Base-by-base conservation (phyloP, 2,888 invertebrate genomes). In the Leucophenga montana region DNA sequence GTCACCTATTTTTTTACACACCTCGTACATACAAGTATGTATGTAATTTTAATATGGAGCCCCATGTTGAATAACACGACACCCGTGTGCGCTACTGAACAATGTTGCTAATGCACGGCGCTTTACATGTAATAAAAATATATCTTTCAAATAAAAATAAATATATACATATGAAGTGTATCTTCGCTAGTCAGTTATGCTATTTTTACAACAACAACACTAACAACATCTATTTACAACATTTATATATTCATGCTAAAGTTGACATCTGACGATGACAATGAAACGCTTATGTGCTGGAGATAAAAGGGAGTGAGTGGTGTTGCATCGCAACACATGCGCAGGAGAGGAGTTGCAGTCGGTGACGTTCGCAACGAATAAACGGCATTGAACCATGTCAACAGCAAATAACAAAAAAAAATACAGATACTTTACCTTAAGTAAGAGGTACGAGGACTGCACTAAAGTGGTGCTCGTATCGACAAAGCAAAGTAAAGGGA, bases 231-330 rank as follows among this genome's bases (percentile, higher is more conserved):
- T 27, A 27, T 27, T 27, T 18, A 61, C 61, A 46, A 22, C 6
- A 50, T 4, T 50, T 50, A 1, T 50, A 66, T 66, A 68, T 66
- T 66, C 68, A 66, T 66, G 66, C 66, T 22, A 56, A 70, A 66
- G 68, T 72, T 72, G 72, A 70, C 72, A 70, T 53, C 70, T 68
- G 66, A 62, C 67, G 70, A 46, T 72, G 72, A 16, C 68, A 20
- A 68, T 71, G 72, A 74, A 66, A 70, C 69, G 71, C 69, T 59
- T 72, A 44, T 44, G 70, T 68, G 72, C 13, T 31, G 66, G 66
- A 68, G 66, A 5, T 14, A 5, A 31, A 6, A 39, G 8, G 39
- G 39, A 8, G 11, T 39, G 11, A 39, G 33, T 3, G 33, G 33
- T 33, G 33, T n/a, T n/a, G n/a, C n/a, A n/a, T n/a, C 9, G 39